Conservation (phyloP, 2,113 vertebrate species). For the Oreochromis spilurus region DNA sequence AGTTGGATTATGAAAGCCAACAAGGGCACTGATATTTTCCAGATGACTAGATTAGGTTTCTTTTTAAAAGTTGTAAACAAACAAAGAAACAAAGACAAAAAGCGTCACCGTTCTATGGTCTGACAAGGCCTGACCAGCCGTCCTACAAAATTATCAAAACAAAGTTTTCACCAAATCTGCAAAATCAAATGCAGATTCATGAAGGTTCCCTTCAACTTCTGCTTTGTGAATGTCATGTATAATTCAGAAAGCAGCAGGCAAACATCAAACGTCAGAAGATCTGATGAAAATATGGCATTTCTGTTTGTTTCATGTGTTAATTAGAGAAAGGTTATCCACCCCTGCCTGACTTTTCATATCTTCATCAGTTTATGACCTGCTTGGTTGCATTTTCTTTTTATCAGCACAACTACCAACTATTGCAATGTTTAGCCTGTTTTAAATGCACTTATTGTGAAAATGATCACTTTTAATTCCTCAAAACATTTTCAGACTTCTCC, state of each 20-base stretch:
- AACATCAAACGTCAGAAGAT: neutral
- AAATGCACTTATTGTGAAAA: neutral
- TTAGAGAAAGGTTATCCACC: neutral
- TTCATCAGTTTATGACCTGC: accelerated
- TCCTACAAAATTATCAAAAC: neutral
- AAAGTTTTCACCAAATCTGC: neutral
- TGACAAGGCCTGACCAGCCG: neutral
- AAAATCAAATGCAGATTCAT: neutral
- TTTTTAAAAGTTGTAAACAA: neutral
- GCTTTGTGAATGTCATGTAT: neutral
- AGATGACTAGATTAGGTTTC: neutral
- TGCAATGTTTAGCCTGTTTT: neutral
- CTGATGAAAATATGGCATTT: neutral
- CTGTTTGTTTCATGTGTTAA: neutral
- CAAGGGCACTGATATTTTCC: neutral
- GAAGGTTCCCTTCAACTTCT: neutral
- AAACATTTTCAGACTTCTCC: neutral
- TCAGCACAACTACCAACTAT: neutral
- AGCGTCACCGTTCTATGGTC: accelerated
- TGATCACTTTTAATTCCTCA: neutral
- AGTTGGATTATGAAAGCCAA: neutral
- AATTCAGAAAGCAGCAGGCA: neutral
- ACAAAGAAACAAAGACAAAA: neutral
- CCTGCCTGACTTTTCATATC: neutral
- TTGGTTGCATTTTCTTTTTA: accelerated